Base-by-base conservation (phyloP, 2,113 vertebrate genomes). In the Perca flavescens region DNA sequence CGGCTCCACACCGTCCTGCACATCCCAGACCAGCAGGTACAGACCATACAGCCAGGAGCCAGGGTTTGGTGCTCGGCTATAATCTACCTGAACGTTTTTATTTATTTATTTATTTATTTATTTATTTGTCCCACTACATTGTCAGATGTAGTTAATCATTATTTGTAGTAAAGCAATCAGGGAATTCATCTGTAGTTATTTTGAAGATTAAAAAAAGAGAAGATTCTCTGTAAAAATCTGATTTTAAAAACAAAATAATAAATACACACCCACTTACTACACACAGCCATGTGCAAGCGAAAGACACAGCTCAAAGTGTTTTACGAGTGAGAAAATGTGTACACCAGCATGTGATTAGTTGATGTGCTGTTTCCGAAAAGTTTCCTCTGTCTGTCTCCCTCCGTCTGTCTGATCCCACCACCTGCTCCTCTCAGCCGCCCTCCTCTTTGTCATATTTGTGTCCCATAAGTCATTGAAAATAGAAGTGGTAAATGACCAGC, bases 1-100 rank as follows among this genome's bases (percentile, higher is more conserved):
- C 92, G 97, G 1, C 95, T 97, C 77, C 96, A 98, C 4, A 95
- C 96, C 22, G 95, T 96, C 61, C 86, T 92, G 11, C 97, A 97
- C 91, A 92, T 97, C 13, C 94, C 96, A 0, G 97, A 98, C 58
- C 96, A 96, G 74, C 97, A 97, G 88, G 89, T 91, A 83, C 36
- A 25, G 3, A 61, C 65, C 65, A 57, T 5, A 13, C 6, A 34
- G 34, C 2, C 49, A 17, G 21, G 4, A 6, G 15, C 6, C 17
- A 5, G 16, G 25, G 10, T 47, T 50, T 17, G 19, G n/a, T 22
- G 63, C 22, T 34, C 53, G 6, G 34, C 52, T 7, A 15, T 13
- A 36, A 58, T 12, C 3, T 1, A 57, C 22, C 36, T 31, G 9
- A 36, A 31, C 4, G 0, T 3, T n/a, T n/a, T n/a, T n/a, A n/a